A percentile compares a stretch with the other conserved stretches of the same genome.
Evolutionary conservation across 2,888 invertebrate species (phyloP).

Genomic region (Danaus chrysippus): DNA sequence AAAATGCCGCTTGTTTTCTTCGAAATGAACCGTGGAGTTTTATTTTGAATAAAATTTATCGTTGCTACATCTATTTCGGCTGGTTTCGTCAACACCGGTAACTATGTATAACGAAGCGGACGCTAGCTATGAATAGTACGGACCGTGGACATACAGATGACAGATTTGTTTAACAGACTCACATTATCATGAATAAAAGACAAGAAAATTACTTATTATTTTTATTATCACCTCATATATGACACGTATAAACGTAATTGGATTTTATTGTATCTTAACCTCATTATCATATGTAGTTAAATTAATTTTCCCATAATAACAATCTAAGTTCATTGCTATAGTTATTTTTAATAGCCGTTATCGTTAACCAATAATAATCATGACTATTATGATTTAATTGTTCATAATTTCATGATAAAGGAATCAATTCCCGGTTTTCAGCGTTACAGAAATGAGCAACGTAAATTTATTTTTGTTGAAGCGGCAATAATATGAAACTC

Average conservation of each 20-base stretch:
- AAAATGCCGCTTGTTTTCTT: slow-evolving; percentile 50
- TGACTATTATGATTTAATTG: neutral
- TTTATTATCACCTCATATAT: neutral
- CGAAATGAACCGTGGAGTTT: slow-evolving; percentile 54
- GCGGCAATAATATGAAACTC: slow-evolving; percentile 70
- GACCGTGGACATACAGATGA: slow-evolving; percentile 54
- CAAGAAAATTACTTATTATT: slow-evolving; percentile 18
- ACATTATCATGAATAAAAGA: slow-evolving; percentile 39
- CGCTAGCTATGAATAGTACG: slow-evolving; percentile 63
- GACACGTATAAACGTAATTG: slow-evolving; percentile 17
- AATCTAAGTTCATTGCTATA: neutral
- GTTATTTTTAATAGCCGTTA: neutral
- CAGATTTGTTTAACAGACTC: slow-evolving; percentile 73
- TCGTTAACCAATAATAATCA: too few species aligned
- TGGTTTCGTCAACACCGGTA: slow-evolving; percentile 59
- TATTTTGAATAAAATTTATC: slow-evolving; percentile 70
- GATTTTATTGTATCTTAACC: slow-evolving; percentile 15
- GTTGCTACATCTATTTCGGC: slow-evolving; percentile 65
- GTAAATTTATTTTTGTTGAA: slow-evolving; percentile 70
- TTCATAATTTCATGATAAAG: neutral
- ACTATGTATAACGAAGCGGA: slow-evolving; percentile 46
- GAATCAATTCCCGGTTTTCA: slow-evolving; percentile 24
- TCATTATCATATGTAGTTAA: slow-evolving; percentile 1
- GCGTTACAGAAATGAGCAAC: slow-evolving; percentile 40
- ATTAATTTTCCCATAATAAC: slow-evolving; percentile 3